Percentiles rank a stretch among this genome's conserved stretches.
Evolutionary conservation across 2,888 invertebrate genomes (phyloP).

Genomic region (Lochmaea capreae): DNA sequence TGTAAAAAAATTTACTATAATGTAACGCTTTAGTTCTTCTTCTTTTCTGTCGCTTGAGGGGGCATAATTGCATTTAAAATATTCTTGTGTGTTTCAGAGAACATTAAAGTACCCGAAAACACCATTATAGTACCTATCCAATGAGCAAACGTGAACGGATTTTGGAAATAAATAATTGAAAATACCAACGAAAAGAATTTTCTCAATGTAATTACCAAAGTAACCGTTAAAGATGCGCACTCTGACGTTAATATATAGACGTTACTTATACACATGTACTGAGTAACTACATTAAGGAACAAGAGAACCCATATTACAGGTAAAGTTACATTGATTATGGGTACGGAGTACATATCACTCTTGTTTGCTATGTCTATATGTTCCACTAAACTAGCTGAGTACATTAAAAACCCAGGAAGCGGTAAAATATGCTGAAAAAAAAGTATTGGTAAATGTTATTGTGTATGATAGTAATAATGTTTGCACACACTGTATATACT

Average conservation of each 20-base stretch:
- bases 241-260: slow-evolving; percentile 95
- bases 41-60: background rate
- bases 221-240: slow-evolving; percentile 93
- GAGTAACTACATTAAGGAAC: slow-evolving; percentile 85
- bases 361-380: slow-evolving; percentile 80
- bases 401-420: slow-evolving; percentile 87
- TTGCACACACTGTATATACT: slow-evolving; percentile 47
- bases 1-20: no score
- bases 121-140: slow-evolving; percentile 93
- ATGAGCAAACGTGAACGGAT: slow-evolving; percentile 91
- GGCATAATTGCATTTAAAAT: slow-evolving; percentile 31
- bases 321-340: slow-evolving; percentile 71
- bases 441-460: slow-evolving; percentile 3
- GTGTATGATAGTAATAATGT: background rate
- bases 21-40: background rate
- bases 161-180: slow-evolving; percentile 94
- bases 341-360: slow-evolving; percentile 71
- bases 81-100: slow-evolving; percentile 44
- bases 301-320: slow-evolving; percentile 85
- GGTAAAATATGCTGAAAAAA: slow-evolving; percentile 84
- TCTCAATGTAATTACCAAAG: slow-evolving; percentile 93
- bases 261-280: slow-evolving; percentile 94
- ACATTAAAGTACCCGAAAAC: slow-evolving; percentile 85
- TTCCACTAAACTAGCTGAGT: slow-evolving; percentile 80
- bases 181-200: slow-evolving; percentile 96